These are phyloP conservation scores for Ptychodera flava DNA, from an alignment of 35 echinoderm and acorn worm genomes.

Conservation along the genomic window DNA sequence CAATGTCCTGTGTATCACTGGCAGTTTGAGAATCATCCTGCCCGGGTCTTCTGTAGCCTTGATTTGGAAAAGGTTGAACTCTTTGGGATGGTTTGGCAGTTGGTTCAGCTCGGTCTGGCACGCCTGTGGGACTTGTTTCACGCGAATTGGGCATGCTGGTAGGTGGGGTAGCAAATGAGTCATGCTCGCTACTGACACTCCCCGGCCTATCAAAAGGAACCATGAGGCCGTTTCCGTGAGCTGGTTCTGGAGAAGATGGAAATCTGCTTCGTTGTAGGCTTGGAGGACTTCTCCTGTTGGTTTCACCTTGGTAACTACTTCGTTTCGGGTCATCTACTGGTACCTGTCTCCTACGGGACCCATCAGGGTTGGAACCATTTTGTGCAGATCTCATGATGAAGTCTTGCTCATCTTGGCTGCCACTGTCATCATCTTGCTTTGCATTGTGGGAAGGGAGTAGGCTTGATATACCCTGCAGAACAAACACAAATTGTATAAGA, in stretches of 20 bases:
- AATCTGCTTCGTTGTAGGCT: not conserved
- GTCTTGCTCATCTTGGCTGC: not conserved
- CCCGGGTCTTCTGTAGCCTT: not conserved
- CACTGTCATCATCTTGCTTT: not conserved
- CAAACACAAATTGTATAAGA: no score
- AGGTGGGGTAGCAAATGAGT: not conserved
- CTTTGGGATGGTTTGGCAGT: not conserved
- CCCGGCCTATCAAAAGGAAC: not conserved
- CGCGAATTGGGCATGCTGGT: not conserved
- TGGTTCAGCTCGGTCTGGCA: not conserved
- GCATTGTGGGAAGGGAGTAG: not conserved
- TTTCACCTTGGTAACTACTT: not conserved
- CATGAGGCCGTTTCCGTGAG: not conserved
- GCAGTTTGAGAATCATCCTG: not conserved
- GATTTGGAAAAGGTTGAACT: not conserved
- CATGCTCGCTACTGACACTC: not conserved
- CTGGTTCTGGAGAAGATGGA: not conserved
- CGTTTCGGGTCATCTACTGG: not conserved
- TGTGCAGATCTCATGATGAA: not conserved
- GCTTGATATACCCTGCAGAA: not conserved
- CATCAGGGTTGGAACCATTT: not conserved
- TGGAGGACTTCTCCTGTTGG: not conserved
- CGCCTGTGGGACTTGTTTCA: not conserved
- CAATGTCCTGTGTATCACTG: not conserved
- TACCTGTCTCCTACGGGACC: not conserved